Conservation (phyloP, 2,113 vertebrate genomes). For the Megatriorchis doriae region DNA sequence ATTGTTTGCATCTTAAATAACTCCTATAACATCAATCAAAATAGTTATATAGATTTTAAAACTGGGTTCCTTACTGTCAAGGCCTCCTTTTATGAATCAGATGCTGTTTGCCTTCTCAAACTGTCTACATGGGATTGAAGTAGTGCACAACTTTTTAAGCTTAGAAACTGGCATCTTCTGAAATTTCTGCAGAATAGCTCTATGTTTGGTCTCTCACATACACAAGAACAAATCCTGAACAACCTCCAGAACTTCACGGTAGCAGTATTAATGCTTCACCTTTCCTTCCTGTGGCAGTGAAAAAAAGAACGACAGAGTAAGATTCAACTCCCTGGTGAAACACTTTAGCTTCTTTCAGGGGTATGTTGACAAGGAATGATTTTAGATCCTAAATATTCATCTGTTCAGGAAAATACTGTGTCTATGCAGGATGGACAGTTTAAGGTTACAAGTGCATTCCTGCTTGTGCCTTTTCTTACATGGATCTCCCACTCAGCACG, state of each 20-base stretch:
- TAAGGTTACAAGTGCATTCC: neutral
- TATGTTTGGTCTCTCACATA: neutral
- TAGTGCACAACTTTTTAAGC: neutral
- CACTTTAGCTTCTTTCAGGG: neutral
- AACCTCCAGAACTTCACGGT: neutral
- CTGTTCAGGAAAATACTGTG: neutral
- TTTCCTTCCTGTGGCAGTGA: neutral
- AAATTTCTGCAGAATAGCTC: neutral
- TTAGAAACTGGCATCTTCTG: neutral
- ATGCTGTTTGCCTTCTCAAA: neutral
- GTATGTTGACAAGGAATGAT: fast-evolving
- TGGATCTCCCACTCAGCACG: neutral
- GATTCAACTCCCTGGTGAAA: neutral
- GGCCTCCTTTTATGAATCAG: neutral
- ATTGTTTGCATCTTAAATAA: neutral
- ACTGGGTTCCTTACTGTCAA: neutral
- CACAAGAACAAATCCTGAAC: neutral
- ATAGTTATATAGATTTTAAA: neutral
- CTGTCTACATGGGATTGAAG: neutral
- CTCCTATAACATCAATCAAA: neutral
- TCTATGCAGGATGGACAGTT: neutral
- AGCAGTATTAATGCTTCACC: neutral
- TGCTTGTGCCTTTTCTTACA: neutral
- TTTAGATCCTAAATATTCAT: neutral
- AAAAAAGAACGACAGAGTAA: neutral